Base-by-base conservation (phyloP, 2,113 vertebrate species). In the Bubo blakistoni region DNA sequence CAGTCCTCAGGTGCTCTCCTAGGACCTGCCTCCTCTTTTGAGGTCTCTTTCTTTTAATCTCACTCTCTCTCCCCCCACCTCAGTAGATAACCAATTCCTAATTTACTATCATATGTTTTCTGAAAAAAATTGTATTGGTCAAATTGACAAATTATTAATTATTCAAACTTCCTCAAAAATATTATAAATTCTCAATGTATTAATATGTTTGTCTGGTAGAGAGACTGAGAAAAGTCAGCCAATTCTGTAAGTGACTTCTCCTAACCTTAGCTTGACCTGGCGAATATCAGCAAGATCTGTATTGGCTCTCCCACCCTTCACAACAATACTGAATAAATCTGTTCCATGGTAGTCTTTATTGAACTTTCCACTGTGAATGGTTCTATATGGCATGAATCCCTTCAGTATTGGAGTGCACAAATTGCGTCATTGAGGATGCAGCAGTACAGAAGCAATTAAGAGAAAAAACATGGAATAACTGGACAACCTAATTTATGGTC, bases 401-500 rank as follows among this genome's bases (percentile, higher is more conserved):
- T 87, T 70, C 89, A 77, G 51, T 78, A 79, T 17, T 17, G 3
- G 61, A 80, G 59, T 57, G 74, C 85, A 79, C 87, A 94, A 94
- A 85, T 63, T 92, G 44, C 17, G 0, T 97, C 94, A 92, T 8
- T 34, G 80, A 97, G 88, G 76, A 88, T 12, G 34, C 30, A 65
- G 70, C 38, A 94, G 69, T 83, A 94, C 63, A 95, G 90, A 97
- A 82, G 34, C 66, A 95, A 96, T 97, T 97, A 94, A 96, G 96
- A 97, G 94, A 95, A 94, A 74, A 96, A 97, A 97, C 52, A 59
- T 52, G 73, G 54, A 91, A 96, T 88, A 95, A 96, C 81, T 87
- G 80, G 84, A 52, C 71, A 92, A 89, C 63, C 92, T 96, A 62
- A 94, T 86, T 96, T 95, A 78, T 76, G 55, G 72, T 93, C 94